Base-by-base conservation (phyloP, 2,888 invertebrate genomes). In the Epsilonema sp. region DNA sequence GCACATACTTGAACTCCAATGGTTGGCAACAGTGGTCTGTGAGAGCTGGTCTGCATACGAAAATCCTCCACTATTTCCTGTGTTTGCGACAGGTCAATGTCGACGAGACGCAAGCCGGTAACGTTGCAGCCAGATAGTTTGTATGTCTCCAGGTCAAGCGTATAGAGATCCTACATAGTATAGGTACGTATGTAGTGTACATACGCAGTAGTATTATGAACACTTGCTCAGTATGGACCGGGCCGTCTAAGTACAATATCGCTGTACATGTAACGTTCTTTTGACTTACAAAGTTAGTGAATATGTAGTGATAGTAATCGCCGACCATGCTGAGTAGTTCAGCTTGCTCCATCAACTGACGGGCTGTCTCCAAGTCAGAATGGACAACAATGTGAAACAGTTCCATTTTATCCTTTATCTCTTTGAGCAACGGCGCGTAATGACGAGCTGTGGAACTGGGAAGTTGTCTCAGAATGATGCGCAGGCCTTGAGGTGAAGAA, bases 61-160 rank as follows among this genome's bases (percentile, higher is more conserved):
- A 16, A 3, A 3, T 79, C 77, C 23, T 83, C 82, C 8, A 31
- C 31, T 8, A 31, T 8, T 31, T 31, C 16, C 8, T 31, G 8
- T 13, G 31, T 31, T 31, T 31, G 31, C 11, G 8, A 8, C 11
- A 16, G 16, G 8, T 31, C 16, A 13, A 13, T 16, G 67, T 89
- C 84, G 40, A 90, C 79, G 55, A 92, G 70, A 55, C 87, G 77
- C 63, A 90, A 78, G 3, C 87, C 85, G 1, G 90, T 89, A 55
- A 92, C 85, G 68, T 90, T 90, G 24, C 89, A 87, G n/a, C n/a
- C n/a, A n/a, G n/a, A n/a, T n/a, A n/a, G n/a, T n/a, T n/a, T n/a
- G n/a, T n/a, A n/a, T n/a, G n/a, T n/a, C n/a, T n/a, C n/a, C n/a
- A n/a, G n/a, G n/a, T n/a, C n/a, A n/a, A n/a, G n/a, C n/a, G n/a